Evolutionary conservation across 2,888 invertebrate species (phyloP).

Genomic region (Tipula unca): DNA sequence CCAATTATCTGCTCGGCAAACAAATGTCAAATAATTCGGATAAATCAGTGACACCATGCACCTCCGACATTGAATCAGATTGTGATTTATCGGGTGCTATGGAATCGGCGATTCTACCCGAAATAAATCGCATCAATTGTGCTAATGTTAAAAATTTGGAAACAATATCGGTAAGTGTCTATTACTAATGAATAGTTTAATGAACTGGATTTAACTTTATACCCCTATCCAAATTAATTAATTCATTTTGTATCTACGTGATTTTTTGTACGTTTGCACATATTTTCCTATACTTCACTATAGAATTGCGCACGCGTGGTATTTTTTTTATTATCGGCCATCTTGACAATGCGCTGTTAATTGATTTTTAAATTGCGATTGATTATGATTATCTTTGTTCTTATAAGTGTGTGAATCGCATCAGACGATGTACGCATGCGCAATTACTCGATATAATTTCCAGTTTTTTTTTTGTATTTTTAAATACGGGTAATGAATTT

Average conservation of each 20-base stretch:
- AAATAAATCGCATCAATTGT: conserved; percentile 15
- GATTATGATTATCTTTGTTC: not conserved
- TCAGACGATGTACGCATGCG: not conserved
- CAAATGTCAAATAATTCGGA: not conserved
- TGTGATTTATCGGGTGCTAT: not conserved
- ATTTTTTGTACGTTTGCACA: not conserved
- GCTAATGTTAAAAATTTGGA: conserved; percentile 29
- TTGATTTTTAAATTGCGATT: not conserved
- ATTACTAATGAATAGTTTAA: not conserved
- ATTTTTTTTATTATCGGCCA: not conserved
- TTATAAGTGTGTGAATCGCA: not conserved
- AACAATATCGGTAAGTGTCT: conserved; percentile 37
- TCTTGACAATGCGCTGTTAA: not conserved
- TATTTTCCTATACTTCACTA: not conserved
- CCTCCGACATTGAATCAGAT: not conserved
- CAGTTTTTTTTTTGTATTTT: not conserved
- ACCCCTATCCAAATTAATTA: not conserved
- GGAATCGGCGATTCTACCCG: not conserved
- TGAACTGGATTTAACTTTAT: not conserved
- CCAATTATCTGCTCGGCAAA: conserved; percentile 27
- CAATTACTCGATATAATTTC: not conserved
- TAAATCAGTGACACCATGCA: not conserved
- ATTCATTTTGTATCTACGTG: not conserved
- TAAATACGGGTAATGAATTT: not conserved
- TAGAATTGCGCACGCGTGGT: not conserved